phyloP scores from a whole-genome alignment of 2,113 vertebrate species.

The Paralichthys olivaceus region DNA sequence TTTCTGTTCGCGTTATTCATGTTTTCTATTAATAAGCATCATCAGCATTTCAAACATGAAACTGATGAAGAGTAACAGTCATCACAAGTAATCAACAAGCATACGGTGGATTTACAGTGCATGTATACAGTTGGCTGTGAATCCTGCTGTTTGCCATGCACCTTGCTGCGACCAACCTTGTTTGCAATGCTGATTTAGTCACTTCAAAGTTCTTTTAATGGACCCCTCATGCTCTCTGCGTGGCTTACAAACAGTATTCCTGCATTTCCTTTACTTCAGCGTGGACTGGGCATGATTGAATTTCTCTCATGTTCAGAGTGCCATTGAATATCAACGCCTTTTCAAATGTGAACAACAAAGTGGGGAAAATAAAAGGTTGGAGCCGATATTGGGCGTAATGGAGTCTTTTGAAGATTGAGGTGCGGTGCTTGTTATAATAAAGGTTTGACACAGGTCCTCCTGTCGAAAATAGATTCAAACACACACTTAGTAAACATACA shows the following conservation, averaged over 20 bases:
- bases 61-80: neutral
- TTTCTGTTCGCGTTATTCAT: too few relatives aligned
- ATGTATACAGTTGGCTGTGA: neutral
- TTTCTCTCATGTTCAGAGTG: constrained; percentile 43
- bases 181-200: constrained; percentile 42
- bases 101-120: neutral
- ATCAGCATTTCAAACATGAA: neutral
- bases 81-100: too few relatives aligned
- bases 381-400: neutral
- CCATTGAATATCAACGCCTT: neutral
- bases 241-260: neutral
- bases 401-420: constrained; percentile 48
- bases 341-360: constrained; percentile 40
- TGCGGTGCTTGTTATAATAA: constrained; percentile 17
- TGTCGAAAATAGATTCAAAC: neutral
- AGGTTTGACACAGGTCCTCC: neutral
- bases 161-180: neutral
- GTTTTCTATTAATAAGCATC: neutral
- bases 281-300: constrained; percentile 2
- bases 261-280: constrained; percentile 14
- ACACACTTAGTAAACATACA: constrained; percentile 1
- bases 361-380: constrained; percentile 17
- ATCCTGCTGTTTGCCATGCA: neutral
- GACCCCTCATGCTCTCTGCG: constrained; percentile 4
- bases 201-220: constrained; percentile 21